Percentiles rank a stretch among this genome's conserved stretches.
These are phyloP conservation scores for Cranoglanis bouderius DNA, from an alignment of 2,113 vertebrate species.

Conservation along the genomic window DNA sequence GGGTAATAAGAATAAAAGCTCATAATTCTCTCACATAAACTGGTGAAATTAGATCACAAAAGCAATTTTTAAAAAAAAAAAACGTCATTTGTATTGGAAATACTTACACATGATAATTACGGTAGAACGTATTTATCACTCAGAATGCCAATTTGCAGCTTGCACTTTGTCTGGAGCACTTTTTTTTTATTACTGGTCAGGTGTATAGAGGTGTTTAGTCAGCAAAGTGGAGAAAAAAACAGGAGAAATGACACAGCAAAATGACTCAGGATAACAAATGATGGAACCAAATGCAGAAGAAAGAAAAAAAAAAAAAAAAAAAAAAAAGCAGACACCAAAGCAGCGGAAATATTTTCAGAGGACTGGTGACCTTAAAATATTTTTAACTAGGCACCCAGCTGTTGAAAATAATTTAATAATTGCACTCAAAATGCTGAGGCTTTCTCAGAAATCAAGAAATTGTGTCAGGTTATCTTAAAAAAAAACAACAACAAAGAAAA, in stretches of 20 bases:
- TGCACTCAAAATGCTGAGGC: not conserved
- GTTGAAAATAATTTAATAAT: not conserved
- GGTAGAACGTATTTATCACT: not conserved
- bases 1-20: not conserved
- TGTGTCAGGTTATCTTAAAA: not conserved
- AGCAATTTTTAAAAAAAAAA: not conserved
- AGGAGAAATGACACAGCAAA: not conserved
- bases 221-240: not conserved
- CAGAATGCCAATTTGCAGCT: not conserved
- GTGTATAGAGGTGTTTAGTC: not conserved
- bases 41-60: not conserved
- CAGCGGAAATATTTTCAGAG: not conserved
- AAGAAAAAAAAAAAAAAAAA: not conserved
- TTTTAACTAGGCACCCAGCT: not conserved
- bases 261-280: not conserved
- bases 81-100: not conserved
- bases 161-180: not conserved
- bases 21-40: not conserved
- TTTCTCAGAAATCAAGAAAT: not conserved
- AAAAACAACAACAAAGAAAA: not conserved
- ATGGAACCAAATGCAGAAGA: not conserved
- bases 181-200: not conserved
- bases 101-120: not conserved
- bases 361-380: slow-evolving; percentile 1
- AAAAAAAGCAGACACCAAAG: not conserved